Percentiles rank a stretch among this genome's conserved stretches.
Conservation (phyloP, 2,888 invertebrate species). For the Acanthacorydalis orientalis region DNA sequence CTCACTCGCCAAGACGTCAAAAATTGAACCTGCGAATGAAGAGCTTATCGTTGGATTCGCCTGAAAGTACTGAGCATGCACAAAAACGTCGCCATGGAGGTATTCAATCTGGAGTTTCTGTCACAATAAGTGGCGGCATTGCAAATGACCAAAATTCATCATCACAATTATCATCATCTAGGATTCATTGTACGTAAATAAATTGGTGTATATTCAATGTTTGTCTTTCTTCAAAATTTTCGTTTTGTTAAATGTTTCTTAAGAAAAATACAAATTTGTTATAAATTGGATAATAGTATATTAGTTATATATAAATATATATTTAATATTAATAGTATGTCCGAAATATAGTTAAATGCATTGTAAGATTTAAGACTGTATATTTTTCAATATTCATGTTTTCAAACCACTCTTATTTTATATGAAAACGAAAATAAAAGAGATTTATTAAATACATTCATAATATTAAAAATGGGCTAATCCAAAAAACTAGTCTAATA, state of each 20-base stretch:
- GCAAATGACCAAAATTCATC: conserved; percentile 25
- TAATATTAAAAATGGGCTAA: too few species aligned
- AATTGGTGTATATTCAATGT: not conserved
- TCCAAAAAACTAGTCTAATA: too few species aligned
- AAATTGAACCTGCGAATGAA: conserved; percentile 96
- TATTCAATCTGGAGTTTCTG: conserved; percentile 6
- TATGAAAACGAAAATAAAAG: too few species aligned
- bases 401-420: too few species aligned
- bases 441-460: too few species aligned
- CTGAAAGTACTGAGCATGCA: conserved; percentile 76
- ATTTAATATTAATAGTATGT: too few species aligned
- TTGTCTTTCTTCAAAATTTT: conserved; percentile 5
- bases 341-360: too few species aligned
- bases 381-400: too few species aligned
- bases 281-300: too few species aligned
- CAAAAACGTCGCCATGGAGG: conserved; percentile 48
- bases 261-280: too few species aligned
- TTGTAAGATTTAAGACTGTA: too few species aligned
- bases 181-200: conserved; percentile 38
- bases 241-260: not conserved
- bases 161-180: conserved; percentile 37
- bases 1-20: conserved; percentile 89
- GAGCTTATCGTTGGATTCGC: conserved; percentile 90
- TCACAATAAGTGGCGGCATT: conserved; percentile 3
- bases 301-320: too few species aligned